phyloP scores from a whole-genome alignment of 2,797 vertebrate species.

The Hydrolagus colliei region DNA sequence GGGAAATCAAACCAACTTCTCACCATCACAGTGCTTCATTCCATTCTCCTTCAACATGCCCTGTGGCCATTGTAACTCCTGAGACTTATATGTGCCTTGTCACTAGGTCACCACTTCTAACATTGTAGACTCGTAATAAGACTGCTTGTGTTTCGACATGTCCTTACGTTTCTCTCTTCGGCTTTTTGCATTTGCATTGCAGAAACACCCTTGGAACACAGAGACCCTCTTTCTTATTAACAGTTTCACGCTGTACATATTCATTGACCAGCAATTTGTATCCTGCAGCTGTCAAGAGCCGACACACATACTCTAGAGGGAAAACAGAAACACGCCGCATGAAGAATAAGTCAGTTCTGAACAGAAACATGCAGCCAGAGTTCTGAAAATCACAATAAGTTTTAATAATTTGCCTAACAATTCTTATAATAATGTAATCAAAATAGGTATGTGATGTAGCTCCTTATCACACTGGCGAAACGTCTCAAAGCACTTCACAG shows the following conservation, averaged over 20 bases:
- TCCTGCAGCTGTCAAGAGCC: constrained; percentile 65
- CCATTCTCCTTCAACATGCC: too few species aligned
- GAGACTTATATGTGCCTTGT: too few species aligned
- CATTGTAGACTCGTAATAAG: too few species aligned
- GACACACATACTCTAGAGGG: constrained; percentile 68
- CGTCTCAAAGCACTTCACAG: too few species aligned
- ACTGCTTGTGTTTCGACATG: not conserved
- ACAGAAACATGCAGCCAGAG: too few species aligned
- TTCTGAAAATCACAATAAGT: too few species aligned
- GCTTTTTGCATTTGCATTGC: constrained; percentile 84
- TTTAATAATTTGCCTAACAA: not conserved
- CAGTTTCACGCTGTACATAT: constrained; percentile 83
- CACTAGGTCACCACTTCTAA: too few species aligned
- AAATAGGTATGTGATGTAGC: not conserved
- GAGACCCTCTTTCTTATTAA: constrained; percentile 89
- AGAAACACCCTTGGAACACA: constrained; percentile 83
- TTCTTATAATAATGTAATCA: not conserved
- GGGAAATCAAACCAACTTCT: too few species aligned
- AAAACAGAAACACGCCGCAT: constrained; percentile 31
- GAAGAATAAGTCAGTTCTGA: not conserved
- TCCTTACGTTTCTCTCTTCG: constrained; percentile 36
- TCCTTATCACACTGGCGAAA: too few species aligned
- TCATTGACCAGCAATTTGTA: constrained; percentile 67
- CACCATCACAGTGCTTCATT: too few species aligned
- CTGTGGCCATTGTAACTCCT: too few species aligned